These are phyloP conservation scores for Eupithecia inturbata DNA, from an alignment of 2,888 invertebrate genomes.

Conservation along the genomic window DNA sequence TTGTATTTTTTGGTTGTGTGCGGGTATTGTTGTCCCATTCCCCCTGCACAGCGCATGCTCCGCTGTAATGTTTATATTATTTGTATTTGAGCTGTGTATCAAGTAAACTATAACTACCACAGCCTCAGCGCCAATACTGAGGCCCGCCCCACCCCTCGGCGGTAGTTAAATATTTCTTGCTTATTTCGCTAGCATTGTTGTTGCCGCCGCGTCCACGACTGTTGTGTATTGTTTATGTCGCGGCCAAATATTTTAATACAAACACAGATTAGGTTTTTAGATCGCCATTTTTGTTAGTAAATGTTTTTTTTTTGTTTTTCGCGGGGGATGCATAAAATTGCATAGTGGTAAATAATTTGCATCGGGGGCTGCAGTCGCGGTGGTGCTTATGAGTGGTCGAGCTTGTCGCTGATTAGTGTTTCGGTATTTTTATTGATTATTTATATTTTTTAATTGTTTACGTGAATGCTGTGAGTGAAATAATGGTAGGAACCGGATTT, in stretches of 20 bases:
- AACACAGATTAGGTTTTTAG: slow-evolving; percentile 46
- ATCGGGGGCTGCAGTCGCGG: slow-evolving; percentile 69
- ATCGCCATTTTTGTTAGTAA: slow-evolving; percentile 32
- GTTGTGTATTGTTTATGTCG: slow-evolving; percentile 83
- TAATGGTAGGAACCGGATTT: slow-evolving; percentile 53
- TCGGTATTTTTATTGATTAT: slow-evolving; percentile 58
- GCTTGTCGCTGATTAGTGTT: slow-evolving; percentile 77
- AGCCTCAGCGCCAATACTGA: slow-evolving; percentile 83
- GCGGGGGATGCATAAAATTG: slow-evolving; percentile 68
- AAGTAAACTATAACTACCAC: slow-evolving; percentile 85
- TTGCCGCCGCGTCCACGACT: slow-evolving; percentile 79
- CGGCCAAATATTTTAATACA: slow-evolving; percentile 70
- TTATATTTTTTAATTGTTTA: slow-evolving; percentile 57
- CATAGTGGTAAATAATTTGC: slow-evolving; percentile 81
- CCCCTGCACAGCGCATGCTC: slow-evolving; percentile 77
- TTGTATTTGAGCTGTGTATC: slow-evolving; percentile 86
- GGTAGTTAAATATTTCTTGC: slow-evolving; percentile 86
- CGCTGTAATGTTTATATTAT: slow-evolving; percentile 84
- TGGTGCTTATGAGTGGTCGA: slow-evolving; percentile 78
- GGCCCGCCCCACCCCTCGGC: slow-evolving; percentile 81
- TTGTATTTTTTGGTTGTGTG: slow-evolving; percentile 25
- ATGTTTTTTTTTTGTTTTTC: slow-evolving; percentile 47
- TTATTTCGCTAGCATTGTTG: slow-evolving; percentile 85
- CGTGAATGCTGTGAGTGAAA: slow-evolving; percentile 60
- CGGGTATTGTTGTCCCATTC: slow-evolving; percentile 69